These are phyloP conservation scores for Melikaiella ostensackeni DNA, from an alignment of 2,888 invertebrate genomes.

Conservation along the genomic window DNA sequence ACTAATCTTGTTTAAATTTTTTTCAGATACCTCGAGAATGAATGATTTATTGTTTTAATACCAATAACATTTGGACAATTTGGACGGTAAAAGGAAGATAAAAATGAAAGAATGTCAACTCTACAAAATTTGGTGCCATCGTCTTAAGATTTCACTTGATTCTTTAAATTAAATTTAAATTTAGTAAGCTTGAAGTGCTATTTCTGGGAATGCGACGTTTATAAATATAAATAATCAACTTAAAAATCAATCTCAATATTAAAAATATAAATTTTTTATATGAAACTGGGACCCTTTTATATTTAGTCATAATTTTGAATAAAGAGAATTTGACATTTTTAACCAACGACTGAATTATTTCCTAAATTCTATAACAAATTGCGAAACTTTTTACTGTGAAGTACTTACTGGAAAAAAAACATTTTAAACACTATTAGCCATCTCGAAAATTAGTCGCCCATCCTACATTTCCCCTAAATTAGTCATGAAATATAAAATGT, in stretches of 20 bases:
- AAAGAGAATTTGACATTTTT: not conserved
- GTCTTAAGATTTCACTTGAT: too few species aligned
- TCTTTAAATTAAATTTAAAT: not conserved
- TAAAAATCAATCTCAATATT: not conserved
- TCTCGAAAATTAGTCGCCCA: not conserved
- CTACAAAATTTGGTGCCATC: too few species aligned
- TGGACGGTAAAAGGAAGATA: not conserved
- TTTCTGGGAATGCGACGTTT: too few species aligned
- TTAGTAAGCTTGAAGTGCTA: not conserved
- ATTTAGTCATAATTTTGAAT: not conserved
- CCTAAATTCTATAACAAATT: not conserved
- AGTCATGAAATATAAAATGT: not conserved
- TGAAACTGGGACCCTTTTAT: not conserved
- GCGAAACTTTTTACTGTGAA: not conserved
- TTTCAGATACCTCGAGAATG: not conserved
- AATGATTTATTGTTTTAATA: not conserved
- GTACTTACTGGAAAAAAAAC: not conserved
- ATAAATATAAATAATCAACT: not conserved
- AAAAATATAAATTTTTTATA: not conserved
- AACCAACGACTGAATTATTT: not conserved
- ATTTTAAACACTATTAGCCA: not conserved
- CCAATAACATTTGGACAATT: not conserved
- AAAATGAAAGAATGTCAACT: not conserved
- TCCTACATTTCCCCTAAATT: not conserved
- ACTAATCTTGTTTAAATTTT: not conserved